A percentile compares a stretch with the other conserved stretches of the same genome.
These are phyloP conservation scores for Caenorhabditis sp. DNA, from an alignment of 2,888 invertebrate species.

Conservation along the genomic window DNA sequence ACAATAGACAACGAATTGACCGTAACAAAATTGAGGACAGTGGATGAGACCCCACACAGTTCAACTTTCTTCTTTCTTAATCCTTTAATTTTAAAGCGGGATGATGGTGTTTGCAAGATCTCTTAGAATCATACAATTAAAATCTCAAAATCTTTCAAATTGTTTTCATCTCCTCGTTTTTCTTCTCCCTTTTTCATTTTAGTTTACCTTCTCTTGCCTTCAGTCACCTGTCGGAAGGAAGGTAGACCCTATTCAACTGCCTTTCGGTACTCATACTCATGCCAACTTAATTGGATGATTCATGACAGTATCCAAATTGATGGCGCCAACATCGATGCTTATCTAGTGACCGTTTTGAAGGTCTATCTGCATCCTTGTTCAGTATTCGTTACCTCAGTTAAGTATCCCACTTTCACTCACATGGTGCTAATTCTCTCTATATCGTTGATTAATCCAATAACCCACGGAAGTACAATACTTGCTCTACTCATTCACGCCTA, in stretches of 20 bases:
- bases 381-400: background rate
- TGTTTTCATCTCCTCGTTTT: background rate
- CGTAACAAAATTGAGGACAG: constrained; percentile 58
- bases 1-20: constrained; percentile 61
- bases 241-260: constrained; percentile 22
- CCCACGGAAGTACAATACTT: background rate
- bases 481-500: constrained; percentile 31
- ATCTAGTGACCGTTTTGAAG: constrained; percentile 51
- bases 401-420: constrained; percentile 3
- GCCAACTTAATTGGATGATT: constrained; percentile 55
- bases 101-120: background rate
- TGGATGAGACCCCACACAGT: constrained; percentile 8
- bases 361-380: constrained; percentile 15
- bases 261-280: constrained; percentile 45
- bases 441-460: constrained; percentile 37
- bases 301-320: constrained; percentile 52
- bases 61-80: constrained; percentile 52
- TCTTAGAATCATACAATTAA: no score
- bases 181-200: constrained; percentile 9
- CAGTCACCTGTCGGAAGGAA: background rate
- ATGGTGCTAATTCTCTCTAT: background rate
- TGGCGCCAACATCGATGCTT: constrained; percentile 59
- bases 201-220: background rate
- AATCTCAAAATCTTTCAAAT: constrained; percentile 8
- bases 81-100: constrained; percentile 63